phyloP scores from a whole-genome alignment of 2,888 invertebrate species.

The Deilephila porcellus region DNA sequence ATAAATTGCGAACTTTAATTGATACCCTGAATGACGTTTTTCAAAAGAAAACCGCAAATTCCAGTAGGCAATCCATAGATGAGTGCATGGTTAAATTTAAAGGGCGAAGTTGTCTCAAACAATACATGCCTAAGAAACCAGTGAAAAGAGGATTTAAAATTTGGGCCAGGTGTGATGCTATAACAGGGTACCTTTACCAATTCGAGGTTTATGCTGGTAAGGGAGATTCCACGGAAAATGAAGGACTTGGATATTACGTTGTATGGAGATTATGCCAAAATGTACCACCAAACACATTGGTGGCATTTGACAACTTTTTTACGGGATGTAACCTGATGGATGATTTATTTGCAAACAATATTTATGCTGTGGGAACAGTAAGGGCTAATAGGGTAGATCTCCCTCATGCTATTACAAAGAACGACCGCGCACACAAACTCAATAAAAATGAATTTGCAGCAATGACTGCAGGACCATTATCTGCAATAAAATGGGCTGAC shows the following conservation, averaged over 20 bases:
- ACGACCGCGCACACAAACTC: conserved; percentile 15
- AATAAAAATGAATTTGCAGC: conserved; percentile 30
- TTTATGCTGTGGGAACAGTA: conserved; percentile 36
- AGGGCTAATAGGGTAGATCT: conserved; percentile 33
- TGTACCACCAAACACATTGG: conserved; percentile 33
- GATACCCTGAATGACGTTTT: conserved; percentile 38
- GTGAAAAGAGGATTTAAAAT: conserved; percentile 47
- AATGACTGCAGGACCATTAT: conserved; percentile 29
- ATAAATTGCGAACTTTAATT: conserved; percentile 43
- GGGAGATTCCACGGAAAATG: conserved; percentile 36
- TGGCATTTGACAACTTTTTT: conserved; percentile 40
- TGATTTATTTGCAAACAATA: conserved; percentile 32
- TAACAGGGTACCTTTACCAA: conserved; percentile 43
- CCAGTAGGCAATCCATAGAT: conserved; percentile 38
- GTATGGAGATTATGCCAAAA: conserved; percentile 29
- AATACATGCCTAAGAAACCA: conserved; percentile 47
- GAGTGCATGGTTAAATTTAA: conserved; percentile 47
- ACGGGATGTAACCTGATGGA: conserved; percentile 37
- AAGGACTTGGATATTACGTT: conserved; percentile 38
- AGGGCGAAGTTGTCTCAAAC: conserved; percentile 42
- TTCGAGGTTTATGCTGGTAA: conserved; percentile 45
- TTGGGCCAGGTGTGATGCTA: conserved; percentile 44
- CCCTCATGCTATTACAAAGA: conserved; percentile 31
- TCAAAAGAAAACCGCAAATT: conserved; percentile 38
- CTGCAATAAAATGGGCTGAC: conserved; percentile 32